These are phyloP conservation scores for Drosophila tani DNA, from an alignment of 1,140 invertebrate species.

Conservation along the genomic window DNA sequence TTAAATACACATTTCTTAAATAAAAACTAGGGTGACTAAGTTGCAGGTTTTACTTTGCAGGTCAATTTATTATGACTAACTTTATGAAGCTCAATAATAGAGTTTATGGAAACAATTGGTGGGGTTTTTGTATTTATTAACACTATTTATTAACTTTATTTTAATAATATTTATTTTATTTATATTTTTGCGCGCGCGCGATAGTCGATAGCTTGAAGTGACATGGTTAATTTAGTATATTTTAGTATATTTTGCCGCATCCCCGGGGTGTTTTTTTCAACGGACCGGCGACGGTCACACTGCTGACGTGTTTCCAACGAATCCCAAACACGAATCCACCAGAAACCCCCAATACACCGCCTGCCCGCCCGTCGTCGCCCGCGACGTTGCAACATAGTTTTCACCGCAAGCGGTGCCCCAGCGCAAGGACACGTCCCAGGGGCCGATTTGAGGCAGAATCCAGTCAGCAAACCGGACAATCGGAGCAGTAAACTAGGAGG, in stretches of 20 bases:
- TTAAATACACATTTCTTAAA: no score
- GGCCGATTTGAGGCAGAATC: background rate
- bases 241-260: background rate
- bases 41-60: no score
- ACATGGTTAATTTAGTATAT: background rate
- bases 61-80: no score
- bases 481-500: constrained; percentile 2
- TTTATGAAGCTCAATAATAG: no score
- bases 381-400: constrained; percentile 28
- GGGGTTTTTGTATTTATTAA: no score
- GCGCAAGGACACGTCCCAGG: background rate
- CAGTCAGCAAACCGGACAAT: background rate
- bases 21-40: no score
- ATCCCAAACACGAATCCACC: constrained; percentile 25
- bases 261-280: constrained; percentile 19
- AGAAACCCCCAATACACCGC: constrained; percentile 21
- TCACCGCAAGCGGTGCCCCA: constrained; percentile 24
- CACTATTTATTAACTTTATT: no score
- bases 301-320: constrained; percentile 20
- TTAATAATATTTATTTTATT: background rate
- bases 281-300: background rate
- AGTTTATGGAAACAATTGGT: no score
- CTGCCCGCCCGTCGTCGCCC: constrained; percentile 1
- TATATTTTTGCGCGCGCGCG: background rate
- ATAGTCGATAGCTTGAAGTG: background rate